Evolutionary conservation across 64 coral and sea anemone genomes (phyloP).

Genomic region (Montipora efflorescens): DNA sequence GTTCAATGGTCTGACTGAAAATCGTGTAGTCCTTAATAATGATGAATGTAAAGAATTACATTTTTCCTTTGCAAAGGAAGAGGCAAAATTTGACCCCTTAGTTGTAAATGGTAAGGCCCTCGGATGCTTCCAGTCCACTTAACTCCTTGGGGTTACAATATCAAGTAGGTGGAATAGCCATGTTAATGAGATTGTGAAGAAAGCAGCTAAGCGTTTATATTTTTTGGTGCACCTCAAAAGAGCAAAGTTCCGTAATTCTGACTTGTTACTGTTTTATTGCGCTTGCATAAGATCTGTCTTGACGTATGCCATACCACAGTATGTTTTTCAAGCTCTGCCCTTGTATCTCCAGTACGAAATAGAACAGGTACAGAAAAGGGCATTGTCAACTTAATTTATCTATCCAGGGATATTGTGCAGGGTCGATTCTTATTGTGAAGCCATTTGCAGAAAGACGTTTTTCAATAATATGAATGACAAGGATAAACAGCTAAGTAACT

Average conservation of each 20-base stretch:
- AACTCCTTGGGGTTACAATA: constrained; percentile 22
- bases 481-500: too few relatives aligned
- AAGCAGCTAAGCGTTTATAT: constrained; percentile 21
- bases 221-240: constrained; percentile 36
- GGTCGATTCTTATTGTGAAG: too few relatives aligned
- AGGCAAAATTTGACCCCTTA: constrained; percentile 6
- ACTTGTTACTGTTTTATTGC: constrained; percentile 4
- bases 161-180: constrained; percentile 39
- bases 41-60: too few relatives aligned
- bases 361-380: constrained; percentile 27
- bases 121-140: not conserved
- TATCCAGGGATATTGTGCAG: not conserved
- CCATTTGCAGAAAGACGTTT: too few relatives aligned
- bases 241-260: constrained; percentile 16
- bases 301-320: constrained; percentile 24
- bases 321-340: not conserved
- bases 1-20: not conserved
- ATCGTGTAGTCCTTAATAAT: not conserved
- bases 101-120: constrained; percentile 25
- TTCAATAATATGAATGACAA: too few relatives aligned
- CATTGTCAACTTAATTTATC: constrained; percentile 9
- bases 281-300: constrained; percentile 40
- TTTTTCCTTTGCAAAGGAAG: not conserved
- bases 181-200: constrained; percentile 35
- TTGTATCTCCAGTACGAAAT: constrained; percentile 24